These are phyloP conservation scores for Trachelus stipa DNA, from an alignment of 2,888 invertebrate genomes.

Conservation along the genomic window DNA sequence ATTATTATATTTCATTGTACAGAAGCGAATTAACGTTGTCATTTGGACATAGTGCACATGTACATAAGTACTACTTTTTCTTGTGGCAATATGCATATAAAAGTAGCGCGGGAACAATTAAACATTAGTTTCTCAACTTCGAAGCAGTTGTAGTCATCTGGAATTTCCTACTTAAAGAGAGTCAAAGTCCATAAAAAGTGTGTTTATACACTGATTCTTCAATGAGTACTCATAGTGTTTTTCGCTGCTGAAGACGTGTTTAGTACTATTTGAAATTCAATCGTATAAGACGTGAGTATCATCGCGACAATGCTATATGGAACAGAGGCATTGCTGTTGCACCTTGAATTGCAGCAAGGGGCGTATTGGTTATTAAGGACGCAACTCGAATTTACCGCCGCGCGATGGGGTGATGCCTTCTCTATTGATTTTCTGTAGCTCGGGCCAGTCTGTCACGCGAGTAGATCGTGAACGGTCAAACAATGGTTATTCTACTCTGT, in stretches of 20 bases:
- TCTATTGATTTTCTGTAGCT: constrained; percentile 48
- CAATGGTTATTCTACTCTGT: constrained; percentile 54
- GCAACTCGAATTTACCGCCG: constrained; percentile 38
- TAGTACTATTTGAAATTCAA: background rate
- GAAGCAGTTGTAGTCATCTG: background rate
- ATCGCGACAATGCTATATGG: background rate
- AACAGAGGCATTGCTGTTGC: background rate
- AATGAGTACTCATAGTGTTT: background rate
- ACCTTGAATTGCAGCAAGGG: background rate
- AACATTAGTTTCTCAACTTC: background rate
- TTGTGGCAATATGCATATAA: background rate
- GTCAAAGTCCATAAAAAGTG: background rate
- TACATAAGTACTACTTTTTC: background rate
- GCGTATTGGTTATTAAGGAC: background rate
- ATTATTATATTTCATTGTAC: background rate
- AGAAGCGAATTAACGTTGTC: background rate
- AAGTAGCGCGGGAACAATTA: background rate
- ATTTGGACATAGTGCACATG: background rate
- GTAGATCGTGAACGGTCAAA: constrained; percentile 30
- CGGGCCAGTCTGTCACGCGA: constrained; percentile 42
- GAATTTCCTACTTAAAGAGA: background rate
- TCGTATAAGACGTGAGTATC: background rate
- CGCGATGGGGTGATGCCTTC: constrained; percentile 36
- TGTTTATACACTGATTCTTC: background rate
- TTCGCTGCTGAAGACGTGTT: background rate